Conservation (phyloP, 2,888 invertebrate species). For the Conus canariensis region DNA sequence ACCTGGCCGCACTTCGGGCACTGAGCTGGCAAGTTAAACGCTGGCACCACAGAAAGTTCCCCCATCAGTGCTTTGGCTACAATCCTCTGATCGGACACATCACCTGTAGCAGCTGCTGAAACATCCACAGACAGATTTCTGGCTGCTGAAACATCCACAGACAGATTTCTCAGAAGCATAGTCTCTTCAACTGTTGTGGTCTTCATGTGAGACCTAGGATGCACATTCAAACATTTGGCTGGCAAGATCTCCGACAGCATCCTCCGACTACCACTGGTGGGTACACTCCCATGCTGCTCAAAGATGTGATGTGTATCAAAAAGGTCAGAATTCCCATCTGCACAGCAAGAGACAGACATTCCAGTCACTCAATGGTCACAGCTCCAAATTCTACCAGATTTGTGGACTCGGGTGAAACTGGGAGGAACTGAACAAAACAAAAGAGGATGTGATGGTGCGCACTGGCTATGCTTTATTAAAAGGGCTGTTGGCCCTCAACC, state of each 20-base stretch:
- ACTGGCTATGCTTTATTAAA: neutral
- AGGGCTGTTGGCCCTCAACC: no score
- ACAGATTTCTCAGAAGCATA: neutral
- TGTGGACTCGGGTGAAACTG: no score
- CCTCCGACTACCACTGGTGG: no score
- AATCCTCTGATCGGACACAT: neutral
- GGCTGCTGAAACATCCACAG: neutral
- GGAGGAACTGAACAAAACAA: neutral
- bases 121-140: neutral
- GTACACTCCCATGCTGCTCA: neutral
- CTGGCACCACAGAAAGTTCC: neutral
- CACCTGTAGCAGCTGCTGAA: neutral
- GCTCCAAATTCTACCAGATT: no score
- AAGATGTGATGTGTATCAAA: neutral
- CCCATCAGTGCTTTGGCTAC: neutral
- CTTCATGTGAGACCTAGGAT: neutral
- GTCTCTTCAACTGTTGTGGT: neutral
- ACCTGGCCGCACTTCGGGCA: constrained; percentile 40
- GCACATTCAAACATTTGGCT: neutral
- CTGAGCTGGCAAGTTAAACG: constrained; percentile 7
- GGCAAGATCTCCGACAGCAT: neutral
- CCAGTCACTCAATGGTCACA: neutral
- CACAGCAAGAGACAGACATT: constrained; percentile 28
- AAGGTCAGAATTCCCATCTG: constrained; percentile 25
- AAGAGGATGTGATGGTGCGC: neutral